Evolutionary conservation across 2,888 invertebrate species (phyloP).

Genomic region (Ctenicera cuprea): DNA sequence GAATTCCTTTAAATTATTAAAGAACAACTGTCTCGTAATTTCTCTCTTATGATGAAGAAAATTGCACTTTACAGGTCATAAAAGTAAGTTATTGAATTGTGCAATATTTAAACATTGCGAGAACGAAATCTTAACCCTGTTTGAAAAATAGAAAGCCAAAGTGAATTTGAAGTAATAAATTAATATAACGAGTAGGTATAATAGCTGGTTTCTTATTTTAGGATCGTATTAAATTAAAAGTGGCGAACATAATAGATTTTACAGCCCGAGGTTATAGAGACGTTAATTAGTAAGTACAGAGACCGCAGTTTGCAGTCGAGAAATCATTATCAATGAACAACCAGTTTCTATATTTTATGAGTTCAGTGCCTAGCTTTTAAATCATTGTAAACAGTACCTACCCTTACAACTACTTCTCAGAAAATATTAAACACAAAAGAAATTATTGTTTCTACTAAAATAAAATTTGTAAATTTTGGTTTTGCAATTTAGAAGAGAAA

Average conservation of each 20-base stretch:
- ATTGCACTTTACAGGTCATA: background rate
- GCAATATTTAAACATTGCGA: too few relatives aligned
- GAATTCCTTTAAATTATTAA: constrained; percentile 39
- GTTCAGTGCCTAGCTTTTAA: constrained; percentile 16
- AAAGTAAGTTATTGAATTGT: background rate
- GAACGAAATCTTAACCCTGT: too few relatives aligned
- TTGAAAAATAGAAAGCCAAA: too few relatives aligned
- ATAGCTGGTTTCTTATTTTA: too few relatives aligned
- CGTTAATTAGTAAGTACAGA: background rate
- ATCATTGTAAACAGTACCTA: background rate
- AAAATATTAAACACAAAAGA: too few relatives aligned
- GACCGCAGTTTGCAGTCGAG: background rate
- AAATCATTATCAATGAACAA: constrained; percentile 19
- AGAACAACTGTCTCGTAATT: constrained; percentile 27
- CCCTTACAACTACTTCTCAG: constrained; percentile 1
- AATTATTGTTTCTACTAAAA: too few relatives aligned
- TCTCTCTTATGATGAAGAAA: constrained; percentile 11
- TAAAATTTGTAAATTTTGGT: too few relatives aligned
- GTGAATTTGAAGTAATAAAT: too few relatives aligned
- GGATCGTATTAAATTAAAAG: too few relatives aligned
- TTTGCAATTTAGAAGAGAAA: too few relatives aligned
- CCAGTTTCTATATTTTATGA: constrained; percentile 20
- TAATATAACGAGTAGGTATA: too few relatives aligned
- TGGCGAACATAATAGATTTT: background rate
- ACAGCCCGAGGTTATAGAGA: background rate